phyloP scores from a whole-genome alignment of 2,888 invertebrate genomes.

The Thecocarcelia acutangulata region DNA sequence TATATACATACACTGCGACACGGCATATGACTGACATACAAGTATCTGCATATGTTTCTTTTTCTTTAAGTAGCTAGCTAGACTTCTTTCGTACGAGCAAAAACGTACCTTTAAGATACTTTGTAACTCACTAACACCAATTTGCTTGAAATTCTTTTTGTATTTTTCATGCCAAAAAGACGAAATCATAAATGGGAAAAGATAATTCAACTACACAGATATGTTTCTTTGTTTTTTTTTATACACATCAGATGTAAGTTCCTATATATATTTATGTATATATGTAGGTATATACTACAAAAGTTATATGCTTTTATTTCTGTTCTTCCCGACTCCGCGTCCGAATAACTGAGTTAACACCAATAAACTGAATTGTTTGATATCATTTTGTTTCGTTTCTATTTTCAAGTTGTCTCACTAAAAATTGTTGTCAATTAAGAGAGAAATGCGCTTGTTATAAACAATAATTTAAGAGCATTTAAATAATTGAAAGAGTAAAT shows the following conservation, averaged over 20 bases:
- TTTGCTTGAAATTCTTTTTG: slow-evolving; percentile 39
- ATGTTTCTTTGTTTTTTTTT: slow-evolving; percentile 52
- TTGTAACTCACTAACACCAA: slow-evolving; percentile 37
- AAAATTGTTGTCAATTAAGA: too few species aligned
- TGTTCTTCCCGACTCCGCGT: slow-evolving; percentile 37
- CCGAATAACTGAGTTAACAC: slow-evolving; percentile 61
- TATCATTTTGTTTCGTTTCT: slow-evolving; percentile 22
- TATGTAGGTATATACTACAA: slow-evolving; percentile 1
- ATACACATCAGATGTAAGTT: neutral
- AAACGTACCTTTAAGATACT: slow-evolving; percentile 53
- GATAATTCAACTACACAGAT: slow-evolving; percentile 44
- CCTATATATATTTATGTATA: too few species aligned
- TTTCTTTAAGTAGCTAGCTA: slow-evolving; percentile 32
- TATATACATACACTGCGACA: slow-evolving; percentile 10
- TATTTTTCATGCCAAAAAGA: slow-evolving; percentile 20
- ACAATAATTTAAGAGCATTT: too few species aligned
- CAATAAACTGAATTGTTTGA: slow-evolving; percentile 48
- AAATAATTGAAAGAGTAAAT: too few species aligned
- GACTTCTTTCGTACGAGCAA: slow-evolving; percentile 8
- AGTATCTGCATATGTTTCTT: neutral
- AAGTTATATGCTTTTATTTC: neutral
- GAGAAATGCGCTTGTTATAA: too few species aligned
- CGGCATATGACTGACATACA: neutral
- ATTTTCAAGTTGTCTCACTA: neutral
- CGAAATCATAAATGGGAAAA: slow-evolving; percentile 38